A percentile compares a stretch with the other conserved stretches of the same genome.
These are phyloP conservation scores for Lepus americanus DNA, from an alignment of 2,113 vertebrate genomes.

Conservation along the genomic window DNA sequence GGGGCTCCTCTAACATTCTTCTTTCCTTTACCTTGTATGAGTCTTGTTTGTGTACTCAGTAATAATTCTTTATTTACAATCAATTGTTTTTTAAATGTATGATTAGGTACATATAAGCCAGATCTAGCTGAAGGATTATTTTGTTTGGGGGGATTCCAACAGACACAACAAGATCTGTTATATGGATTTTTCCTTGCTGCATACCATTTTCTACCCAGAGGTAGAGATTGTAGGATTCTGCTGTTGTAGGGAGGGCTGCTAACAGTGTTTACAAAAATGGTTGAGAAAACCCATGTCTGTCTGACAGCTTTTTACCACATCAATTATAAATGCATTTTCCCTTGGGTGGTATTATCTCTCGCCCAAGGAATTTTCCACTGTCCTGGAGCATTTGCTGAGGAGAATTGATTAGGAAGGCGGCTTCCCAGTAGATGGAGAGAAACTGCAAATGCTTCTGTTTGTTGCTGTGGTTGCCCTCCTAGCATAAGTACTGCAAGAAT, in stretches of 20 bases:
- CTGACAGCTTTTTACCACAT: slow-evolving; percentile 83
- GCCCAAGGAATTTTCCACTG: slow-evolving; percentile 84
- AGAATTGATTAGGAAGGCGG: slow-evolving; percentile 84
- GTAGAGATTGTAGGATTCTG: slow-evolving; percentile 58
- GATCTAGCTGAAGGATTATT: neutral
- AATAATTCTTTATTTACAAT: slow-evolving; percentile 51
- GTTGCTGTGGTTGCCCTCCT: slow-evolving; percentile 37
- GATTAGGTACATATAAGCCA: neutral
- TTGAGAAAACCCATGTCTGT: slow-evolving; percentile 81
- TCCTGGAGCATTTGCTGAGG: slow-evolving; percentile 84
- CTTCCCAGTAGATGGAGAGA: slow-evolving; percentile 79
- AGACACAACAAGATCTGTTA: neutral
- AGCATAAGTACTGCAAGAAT: slow-evolving; percentile 65
- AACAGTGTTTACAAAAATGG: slow-evolving; percentile 81
- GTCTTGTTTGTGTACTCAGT: neutral
- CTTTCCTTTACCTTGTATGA: neutral
- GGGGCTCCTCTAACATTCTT: neutral
- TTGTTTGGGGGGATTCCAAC: neutral
- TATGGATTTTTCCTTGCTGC: neutral
- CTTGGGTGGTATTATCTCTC: slow-evolving; percentile 83
- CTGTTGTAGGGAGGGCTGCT: slow-evolving; percentile 73
- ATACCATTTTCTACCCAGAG: slow-evolving; percentile 38
- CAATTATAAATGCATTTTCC: slow-evolving; percentile 86
- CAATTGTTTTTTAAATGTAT: neutral
- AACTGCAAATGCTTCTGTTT: slow-evolving; percentile 77